Percentiles rank a stretch among this genome's conserved stretches.
phyloP scores from a whole-genome alignment of 2,888 invertebrate genomes.

The Carterocephalus palaemon region DNA sequence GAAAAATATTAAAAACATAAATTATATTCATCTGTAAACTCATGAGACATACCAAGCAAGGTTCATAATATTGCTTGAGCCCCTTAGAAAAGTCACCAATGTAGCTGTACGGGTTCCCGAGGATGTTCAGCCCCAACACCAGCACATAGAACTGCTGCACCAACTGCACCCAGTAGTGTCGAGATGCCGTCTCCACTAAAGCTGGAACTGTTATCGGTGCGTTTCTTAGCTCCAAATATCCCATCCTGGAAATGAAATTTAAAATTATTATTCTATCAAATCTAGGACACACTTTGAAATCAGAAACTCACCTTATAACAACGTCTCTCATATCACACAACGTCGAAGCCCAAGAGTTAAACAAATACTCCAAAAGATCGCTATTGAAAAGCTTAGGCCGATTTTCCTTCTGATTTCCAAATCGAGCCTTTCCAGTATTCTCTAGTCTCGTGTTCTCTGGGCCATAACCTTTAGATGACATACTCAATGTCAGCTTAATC shows the following conservation, averaged over 20 bases:
- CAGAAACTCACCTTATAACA: constrained; percentile 76
- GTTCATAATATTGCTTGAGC: constrained; percentile 81
- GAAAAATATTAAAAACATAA: no score
- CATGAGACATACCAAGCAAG: constrained; percentile 76
- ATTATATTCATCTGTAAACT: no score
- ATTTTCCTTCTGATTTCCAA: constrained; percentile 63
- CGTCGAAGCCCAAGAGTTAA: constrained; percentile 82
- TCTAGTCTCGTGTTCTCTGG: constrained; percentile 45
- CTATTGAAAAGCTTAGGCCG: constrained; percentile 75
- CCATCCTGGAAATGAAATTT: constrained; percentile 75
- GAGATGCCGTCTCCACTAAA: constrained; percentile 75
- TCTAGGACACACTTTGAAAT: no score
- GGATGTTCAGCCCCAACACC: constrained; percentile 86
- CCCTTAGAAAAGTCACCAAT: constrained; percentile 81
- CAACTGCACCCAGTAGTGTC: constrained; percentile 84
- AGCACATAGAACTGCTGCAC: constrained; percentile 90
- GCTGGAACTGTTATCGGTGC: constrained; percentile 70
- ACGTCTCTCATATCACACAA: constrained; percentile 83
- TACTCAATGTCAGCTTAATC: constrained; percentile 80
- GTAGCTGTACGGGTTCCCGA: constrained; percentile 88
- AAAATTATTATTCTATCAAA: no score
- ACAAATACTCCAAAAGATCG: constrained; percentile 81
- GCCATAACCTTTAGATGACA: constrained; percentile 71
- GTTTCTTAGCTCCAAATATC: constrained; percentile 81
- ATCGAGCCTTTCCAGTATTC: constrained; percentile 50